Evolutionary conservation across 2,113 vertebrate species (phyloP), one percentile per base, ranked within the genome.

Genomic region (Osmerus eperlanus): DNA sequence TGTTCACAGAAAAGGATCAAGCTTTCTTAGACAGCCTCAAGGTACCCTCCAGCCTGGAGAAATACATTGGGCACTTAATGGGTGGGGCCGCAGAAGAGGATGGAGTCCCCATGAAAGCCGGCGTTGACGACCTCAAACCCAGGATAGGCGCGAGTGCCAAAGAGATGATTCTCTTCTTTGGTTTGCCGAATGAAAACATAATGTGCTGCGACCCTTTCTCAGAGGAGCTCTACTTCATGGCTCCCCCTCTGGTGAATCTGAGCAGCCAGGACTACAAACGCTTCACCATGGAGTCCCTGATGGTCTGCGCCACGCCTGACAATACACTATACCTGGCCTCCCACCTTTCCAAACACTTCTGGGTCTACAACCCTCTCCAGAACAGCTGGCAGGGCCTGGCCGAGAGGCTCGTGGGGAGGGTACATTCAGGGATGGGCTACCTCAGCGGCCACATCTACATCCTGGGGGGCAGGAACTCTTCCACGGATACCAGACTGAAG

Each of bases 161-260:
- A 80, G 91, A 95, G 74, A 94, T 95, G 94, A 92, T 95, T 23
- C 87, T 95, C 47, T 95, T 96, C 76, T 95, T 96, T 25, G 94
- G 94, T 4, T 85, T 93, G 2, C 93, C 93, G 2, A 93, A 94
- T 54, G 93, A 95, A 72, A 93, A 93, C n/a, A 94, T 95, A 67
- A 90, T 95, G 76, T 96, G 94, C 78, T 95, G 93, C 9, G 93
- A 95, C 78, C 94, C 94, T 0, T 95, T 92, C 74, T 92, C 91
- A 0, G 93, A 94, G 52, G 93, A 95, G 23, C 86, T 94, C 71
- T 94, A 93, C 68, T 94, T 92, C 61, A 92, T 96, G 92, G 87
- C 91, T 0, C 93, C 93, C 1, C 94, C 94, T 74, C 75, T 93
- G 56, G 89, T 91, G 36, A 91, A 92, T 78, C 86, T 94, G 2